Percentiles rank a stretch among this genome's conserved stretches.
phyloP scores from a whole-genome alignment of 1,140 invertebrate genomes.

The Ceratina japonica region DNA sequence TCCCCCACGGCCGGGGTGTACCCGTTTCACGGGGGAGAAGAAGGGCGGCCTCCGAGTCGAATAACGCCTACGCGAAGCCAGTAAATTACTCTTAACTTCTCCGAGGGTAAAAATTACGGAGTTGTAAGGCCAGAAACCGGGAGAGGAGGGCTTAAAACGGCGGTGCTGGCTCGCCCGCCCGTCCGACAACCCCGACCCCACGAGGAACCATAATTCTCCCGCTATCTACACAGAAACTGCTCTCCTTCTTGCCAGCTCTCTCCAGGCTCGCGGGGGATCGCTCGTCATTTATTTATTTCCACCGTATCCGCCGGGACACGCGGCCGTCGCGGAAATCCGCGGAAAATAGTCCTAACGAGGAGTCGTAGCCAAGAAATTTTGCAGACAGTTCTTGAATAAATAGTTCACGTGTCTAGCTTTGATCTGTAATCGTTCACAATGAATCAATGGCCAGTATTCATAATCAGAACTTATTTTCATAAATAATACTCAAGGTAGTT shows the following conservation, averaged over 20 bases:
- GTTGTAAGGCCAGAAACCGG: slow-evolving; percentile 71
- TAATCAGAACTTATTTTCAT: too few species aligned
- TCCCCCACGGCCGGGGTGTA: too few species aligned
- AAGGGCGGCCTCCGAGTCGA: slow-evolving; percentile 32
- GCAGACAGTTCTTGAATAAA: neutral
- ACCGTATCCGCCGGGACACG: slow-evolving; percentile 61
- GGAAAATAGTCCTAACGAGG: slow-evolving; percentile 29
- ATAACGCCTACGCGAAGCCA: slow-evolving; percentile 68
- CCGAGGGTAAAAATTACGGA: slow-evolving; percentile 77
- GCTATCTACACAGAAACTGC: slow-evolving; percentile 74
- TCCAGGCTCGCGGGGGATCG: slow-evolving; percentile 65
- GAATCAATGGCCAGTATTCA: too few species aligned
- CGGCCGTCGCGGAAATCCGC: slow-evolving; percentile 58
- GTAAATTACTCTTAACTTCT: slow-evolving; percentile 79
- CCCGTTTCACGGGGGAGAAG: slow-evolving; percentile 14
- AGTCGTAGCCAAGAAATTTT: neutral
- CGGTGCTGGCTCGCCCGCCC: neutral
- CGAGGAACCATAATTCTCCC: slow-evolving; percentile 74
- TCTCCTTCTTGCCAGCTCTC: slow-evolving; percentile 60
- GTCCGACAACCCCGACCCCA: slow-evolving; percentile 58
- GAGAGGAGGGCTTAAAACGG: slow-evolving; percentile 64
- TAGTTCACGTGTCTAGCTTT: too few species aligned
- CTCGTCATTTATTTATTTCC: slow-evolving; percentile 77
- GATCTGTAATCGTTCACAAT: neutral
- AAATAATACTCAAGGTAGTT: too few species aligned